These are phyloP conservation scores for Sphaerodactylus townsendi DNA, from an alignment of 2,113 vertebrate genomes.

Conservation along the genomic window DNA sequence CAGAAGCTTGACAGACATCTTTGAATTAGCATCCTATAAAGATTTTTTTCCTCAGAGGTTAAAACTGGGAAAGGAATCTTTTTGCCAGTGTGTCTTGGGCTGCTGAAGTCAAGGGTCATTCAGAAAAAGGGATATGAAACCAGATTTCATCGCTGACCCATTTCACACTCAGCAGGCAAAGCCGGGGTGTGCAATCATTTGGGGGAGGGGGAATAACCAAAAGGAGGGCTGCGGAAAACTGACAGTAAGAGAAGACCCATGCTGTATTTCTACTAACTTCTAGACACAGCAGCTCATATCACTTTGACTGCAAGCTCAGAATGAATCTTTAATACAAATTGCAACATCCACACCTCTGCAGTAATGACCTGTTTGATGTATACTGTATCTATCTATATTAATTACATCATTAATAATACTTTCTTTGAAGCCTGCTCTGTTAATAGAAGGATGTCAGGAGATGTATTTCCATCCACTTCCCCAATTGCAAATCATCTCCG, in stretches of 20 bases:
- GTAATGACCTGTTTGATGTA: constrained; percentile 53
- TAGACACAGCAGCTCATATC: constrained; percentile 34
- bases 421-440: constrained; percentile 39
- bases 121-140: background rate
- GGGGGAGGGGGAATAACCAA: background rate
- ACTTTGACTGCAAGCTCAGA: constrained; percentile 26
- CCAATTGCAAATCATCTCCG: constrained; percentile 26
- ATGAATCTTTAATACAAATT: constrained; percentile 57
- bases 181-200: background rate
- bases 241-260: background rate
- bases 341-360: constrained; percentile 43
- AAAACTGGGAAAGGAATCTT: background rate
- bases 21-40: background rate
- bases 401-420: constrained; percentile 63
- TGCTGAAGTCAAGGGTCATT: background rate
- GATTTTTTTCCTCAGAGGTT: background rate
- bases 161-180: background rate
- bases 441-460: constrained; percentile 36
- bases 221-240: rapidly evolving
- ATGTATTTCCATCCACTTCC: constrained; percentile 5
- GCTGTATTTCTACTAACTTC: background rate
- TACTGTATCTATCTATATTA: constrained; percentile 46
- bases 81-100: background rate
- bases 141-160: background rate
- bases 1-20: background rate